Evolutionary conservation across 1,140 invertebrate genomes (phyloP), one percentile per base, ranked within the genome.

Genomic region (Pseudomyrmex dendroicus): DNA sequence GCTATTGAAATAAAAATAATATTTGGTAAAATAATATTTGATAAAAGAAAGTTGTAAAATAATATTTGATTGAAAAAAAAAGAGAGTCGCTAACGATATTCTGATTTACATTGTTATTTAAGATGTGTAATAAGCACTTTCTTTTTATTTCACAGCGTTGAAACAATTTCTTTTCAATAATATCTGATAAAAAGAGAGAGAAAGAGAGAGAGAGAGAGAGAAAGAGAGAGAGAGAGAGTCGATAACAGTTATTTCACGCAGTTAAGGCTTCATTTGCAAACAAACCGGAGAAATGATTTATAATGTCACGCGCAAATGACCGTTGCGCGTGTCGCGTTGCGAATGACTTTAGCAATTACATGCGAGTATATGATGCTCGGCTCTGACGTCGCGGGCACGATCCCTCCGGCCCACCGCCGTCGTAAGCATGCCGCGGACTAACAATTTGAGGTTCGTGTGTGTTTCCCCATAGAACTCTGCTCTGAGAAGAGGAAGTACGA

Each of bases 251-350:
- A 77, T 52, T 22, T 74, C 46, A n/a, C 46, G 13, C 62, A 13
- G n/a, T 20, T 35, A 17, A 15, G 22, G 5, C 44, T 13, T 57
- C 7, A n/a, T 44, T 25, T 10, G 20, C 12, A 20, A 9, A n/a
- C 20, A n/a, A 77, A 52, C 22, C 22, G 54, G 22, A 22, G 50
- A 59, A 48, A 72, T n/a, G 46, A 8, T 59, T 15, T 1, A 25
- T 78, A 67, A 52, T 25, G 48, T 77, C 63, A 46, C 20, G n/a
- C 59, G n/a, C 56, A 22, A 22, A 67, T 44, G 57, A 48, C 35
- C 72, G 50, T 66, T 17, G 10, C 44, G 56, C 25, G 73, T 70
- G 54, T 70, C 76, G 76, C 76, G 66, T 7, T 50, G 44, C 64
- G 64, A 15, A 70, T n/a, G 52, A 15, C 20, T 78, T 72, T 46